Percentiles rank a stretch among this genome's conserved stretches.
These are phyloP conservation scores for Notothenia rossii DNA, from an alignment of 2,113 vertebrate genomes.

Conservation along the genomic window DNA sequence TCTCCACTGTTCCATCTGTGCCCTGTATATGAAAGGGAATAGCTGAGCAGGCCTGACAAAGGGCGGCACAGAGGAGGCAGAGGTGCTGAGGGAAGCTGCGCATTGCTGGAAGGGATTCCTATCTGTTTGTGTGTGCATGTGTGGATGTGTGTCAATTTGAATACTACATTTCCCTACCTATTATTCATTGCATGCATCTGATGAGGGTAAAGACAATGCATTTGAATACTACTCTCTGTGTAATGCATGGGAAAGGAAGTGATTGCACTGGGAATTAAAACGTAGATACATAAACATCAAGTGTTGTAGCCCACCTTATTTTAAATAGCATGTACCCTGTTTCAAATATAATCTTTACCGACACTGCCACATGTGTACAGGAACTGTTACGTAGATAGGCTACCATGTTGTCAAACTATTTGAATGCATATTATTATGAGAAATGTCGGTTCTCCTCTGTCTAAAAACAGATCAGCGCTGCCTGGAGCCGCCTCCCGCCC, in stretches of 20 bases:
- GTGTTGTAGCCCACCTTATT: background rate
- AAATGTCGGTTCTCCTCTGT: background rate
- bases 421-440: background rate
- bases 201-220: background rate
- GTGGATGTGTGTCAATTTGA: constrained; percentile 55
- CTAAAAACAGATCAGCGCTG: constrained; percentile 52
- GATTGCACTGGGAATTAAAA: constrained; percentile 1
- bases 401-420: too few relatives aligned
- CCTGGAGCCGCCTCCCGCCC: constrained; percentile 17
- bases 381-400: background rate
- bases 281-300: background rate
- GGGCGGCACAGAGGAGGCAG: constrained; percentile 75
- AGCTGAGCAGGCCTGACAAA: constrained; percentile 80
- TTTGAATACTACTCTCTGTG: constrained; percentile 21
- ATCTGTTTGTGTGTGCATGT: constrained; percentile 59
- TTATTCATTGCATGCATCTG: constrained; percentile 23
- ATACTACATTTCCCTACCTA: constrained; percentile 33
- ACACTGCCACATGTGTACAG: background rate
- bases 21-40: constrained; percentile 82
- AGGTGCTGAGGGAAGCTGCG: constrained; percentile 75
- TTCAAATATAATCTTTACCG: background rate
- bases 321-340: too few relatives aligned
- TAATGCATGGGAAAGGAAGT: constrained; percentile 1
- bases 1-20: constrained; percentile 72
- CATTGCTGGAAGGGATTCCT: constrained; percentile 75